A percentile compares a stretch with the other conserved stretches of the same genome.
phyloP scores from a whole-genome alignment of 1,140 invertebrate genomes.

The Zeugodacus cucurbitae region DNA sequence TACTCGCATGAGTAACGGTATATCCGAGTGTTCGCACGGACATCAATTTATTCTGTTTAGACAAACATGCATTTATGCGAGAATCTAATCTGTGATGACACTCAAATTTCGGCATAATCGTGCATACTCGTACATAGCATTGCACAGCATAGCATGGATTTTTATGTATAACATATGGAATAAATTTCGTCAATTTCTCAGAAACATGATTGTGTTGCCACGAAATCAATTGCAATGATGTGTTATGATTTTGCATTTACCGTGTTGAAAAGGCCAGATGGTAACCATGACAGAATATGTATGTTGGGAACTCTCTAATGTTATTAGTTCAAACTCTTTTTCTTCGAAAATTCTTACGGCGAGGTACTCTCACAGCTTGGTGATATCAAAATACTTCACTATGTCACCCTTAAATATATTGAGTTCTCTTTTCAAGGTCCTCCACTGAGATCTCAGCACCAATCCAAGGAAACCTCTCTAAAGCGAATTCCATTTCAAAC shows the following conservation, averaged over 20 bases:
- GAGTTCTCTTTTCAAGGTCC: too few relatives aligned
- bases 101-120: slow-evolving; percentile 34
- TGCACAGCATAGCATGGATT: neutral
- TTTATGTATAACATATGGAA: neutral
- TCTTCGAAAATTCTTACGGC: too few relatives aligned
- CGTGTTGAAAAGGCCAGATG: neutral
- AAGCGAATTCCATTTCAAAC: too few relatives aligned
- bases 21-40: neutral
- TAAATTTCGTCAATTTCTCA: neutral
- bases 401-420: too few relatives aligned
- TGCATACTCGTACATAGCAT: neutral
- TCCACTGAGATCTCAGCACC: too few relatives aligned
- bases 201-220: neutral
- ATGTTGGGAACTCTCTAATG: too few relatives aligned
- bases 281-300: too few relatives aligned
- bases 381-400: too few relatives aligned
- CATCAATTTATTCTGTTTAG: slow-evolving; percentile 20
- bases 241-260: neutral
- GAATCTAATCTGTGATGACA: slow-evolving; percentile 30
- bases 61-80: slow-evolving; percentile 8
- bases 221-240: neutral
- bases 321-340: too few relatives aligned
- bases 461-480: too few relatives aligned
- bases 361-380: too few relatives aligned
- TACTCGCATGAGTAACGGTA: neutral